Evolutionary conservation across 1,140 invertebrate species (phyloP), one percentile per base, ranked within the genome.

Genomic region (Ridgeia piscesae): DNA sequence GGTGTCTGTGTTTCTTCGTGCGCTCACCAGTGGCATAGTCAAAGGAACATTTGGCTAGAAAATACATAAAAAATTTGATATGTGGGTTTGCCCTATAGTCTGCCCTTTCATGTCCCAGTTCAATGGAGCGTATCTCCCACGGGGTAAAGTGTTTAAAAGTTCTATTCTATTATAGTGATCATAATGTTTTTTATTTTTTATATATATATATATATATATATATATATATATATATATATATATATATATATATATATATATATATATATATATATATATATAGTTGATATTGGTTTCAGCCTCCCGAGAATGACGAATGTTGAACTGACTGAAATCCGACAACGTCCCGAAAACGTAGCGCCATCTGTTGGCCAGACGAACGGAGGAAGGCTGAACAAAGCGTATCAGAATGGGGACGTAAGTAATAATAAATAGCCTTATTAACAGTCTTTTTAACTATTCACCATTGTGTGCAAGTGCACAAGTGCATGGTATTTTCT

Each of bases 221-320:
- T 77, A 77, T 77, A 17, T 77, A 77, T 77, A 77, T 77, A 77
- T 77, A 77, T 77, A 77, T 77, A 77, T 77, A 77, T 77, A 77
- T 77, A 17, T 77, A 77, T 77, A 77, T 77, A 77, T 77, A 77
- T 77, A 77, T 77, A 77, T 77, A 77, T 77, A 77, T 77, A 77
- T 77, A 77, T 77, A 77, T 77, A 77, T 77, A 77, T 17, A 77
- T 17, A 77, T 17, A 77, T 17, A 77, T 8, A 77, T 6, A 77
- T 6, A 77, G 11, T 14, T 17, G 27, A 4, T 42, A 77, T 31
- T 77, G 14, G 58, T 6, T 77, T 77, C 58, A 77, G 58, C 8
- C 17, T 77, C 2, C 6, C 58, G 58, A 77, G 11, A 77, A 77
- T 77, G 58, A 77, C 58, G 58, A 77, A 77, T 77, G 17, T 77